These are phyloP conservation scores for Elmis aenea DNA, from an alignment of 2,888 invertebrate genomes.

Conservation along the genomic window DNA sequence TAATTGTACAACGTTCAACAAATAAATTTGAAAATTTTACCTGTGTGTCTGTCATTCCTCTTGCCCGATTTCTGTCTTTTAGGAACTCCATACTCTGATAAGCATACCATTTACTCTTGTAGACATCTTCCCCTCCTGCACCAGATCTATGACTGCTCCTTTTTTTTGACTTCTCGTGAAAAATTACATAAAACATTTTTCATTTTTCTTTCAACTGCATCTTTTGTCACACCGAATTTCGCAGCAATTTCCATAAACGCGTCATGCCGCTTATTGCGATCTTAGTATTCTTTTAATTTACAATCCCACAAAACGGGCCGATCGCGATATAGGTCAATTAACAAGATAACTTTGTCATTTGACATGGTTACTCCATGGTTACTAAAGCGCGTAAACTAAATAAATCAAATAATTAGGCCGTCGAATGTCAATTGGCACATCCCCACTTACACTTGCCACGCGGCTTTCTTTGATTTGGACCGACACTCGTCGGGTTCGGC, in stretches of 20 bases:
- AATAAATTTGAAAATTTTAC: neutral
- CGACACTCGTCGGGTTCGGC: too few relatives aligned
- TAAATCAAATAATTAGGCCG: too few relatives aligned
- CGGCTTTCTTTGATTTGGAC: too few relatives aligned
- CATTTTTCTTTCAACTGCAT: constrained; percentile 8
- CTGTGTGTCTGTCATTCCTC: constrained; percentile 9
- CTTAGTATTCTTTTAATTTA: constrained; percentile 3
- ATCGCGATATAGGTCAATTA: constrained; percentile 7
- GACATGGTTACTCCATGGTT: too few relatives aligned
- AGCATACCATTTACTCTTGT: constrained; percentile 9
- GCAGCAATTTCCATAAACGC: constrained; percentile 8
- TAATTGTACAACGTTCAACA: too few relatives aligned
- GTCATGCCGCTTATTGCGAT: constrained; percentile 4
- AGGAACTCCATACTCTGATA: constrained; percentile 8
- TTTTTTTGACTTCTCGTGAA: constrained; percentile 3
- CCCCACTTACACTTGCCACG: too few relatives aligned
- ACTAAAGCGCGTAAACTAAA: too few relatives aligned
- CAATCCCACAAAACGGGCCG: constrained; percentile 9
- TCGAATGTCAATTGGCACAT: too few relatives aligned
- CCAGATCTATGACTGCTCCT: constrained; percentile 2
- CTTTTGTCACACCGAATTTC: constrained; percentile 7
- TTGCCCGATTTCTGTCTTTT: constrained; percentile 8
- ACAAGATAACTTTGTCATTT: constrained; percentile 3
- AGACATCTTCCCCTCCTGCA: too few relatives aligned
- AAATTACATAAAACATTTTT: neutral